These are phyloP conservation scores for Tetranychus urticae DNA, from an alignment of 1,140 invertebrate species.

Conservation along the genomic window DNA sequence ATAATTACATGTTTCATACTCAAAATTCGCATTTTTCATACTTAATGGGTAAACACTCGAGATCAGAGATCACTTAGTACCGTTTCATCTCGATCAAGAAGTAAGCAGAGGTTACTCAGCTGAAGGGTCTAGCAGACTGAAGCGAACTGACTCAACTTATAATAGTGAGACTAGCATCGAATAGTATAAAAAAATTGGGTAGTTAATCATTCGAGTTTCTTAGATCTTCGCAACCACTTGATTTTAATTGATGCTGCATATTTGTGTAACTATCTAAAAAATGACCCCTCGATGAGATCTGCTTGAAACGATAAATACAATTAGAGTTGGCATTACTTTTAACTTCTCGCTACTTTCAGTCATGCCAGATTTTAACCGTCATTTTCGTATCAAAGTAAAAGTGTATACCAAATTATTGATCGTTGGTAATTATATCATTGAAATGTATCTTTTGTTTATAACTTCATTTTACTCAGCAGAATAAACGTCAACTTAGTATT, in stretches of 20 bases:
- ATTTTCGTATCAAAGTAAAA: too few species aligned
- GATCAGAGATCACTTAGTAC: constrained; percentile 35
- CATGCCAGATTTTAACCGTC: constrained; percentile 21
- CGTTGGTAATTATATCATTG: too few species aligned
- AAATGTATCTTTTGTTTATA: too few species aligned
- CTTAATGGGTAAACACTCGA: too few species aligned
- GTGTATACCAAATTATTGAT: too few species aligned
- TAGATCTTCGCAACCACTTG: neutral
- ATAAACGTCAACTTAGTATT: constrained; percentile 28
- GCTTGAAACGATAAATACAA: too few species aligned
- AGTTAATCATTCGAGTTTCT: neutral
- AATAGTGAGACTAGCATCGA: constrained; percentile 6
- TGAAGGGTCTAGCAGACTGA: neutral
- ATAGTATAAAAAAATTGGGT: neutral
- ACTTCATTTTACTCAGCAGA: too few species aligned
- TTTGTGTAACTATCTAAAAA: neutral
- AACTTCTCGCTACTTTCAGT: too few species aligned
- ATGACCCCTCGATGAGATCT: too few species aligned
- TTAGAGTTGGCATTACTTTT: too few species aligned
- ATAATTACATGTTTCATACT: too few species aligned
- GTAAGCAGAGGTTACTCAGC: constrained; percentile 21
- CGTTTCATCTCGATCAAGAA: constrained; percentile 38
- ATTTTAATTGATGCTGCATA: neutral
- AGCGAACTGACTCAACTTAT: constrained; percentile 7
- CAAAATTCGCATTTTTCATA: too few species aligned